These are phyloP conservation scores for Centropyge bicolor DNA, from an alignment of 2,797 vertebrate genomes.

Conservation along the genomic window DNA sequence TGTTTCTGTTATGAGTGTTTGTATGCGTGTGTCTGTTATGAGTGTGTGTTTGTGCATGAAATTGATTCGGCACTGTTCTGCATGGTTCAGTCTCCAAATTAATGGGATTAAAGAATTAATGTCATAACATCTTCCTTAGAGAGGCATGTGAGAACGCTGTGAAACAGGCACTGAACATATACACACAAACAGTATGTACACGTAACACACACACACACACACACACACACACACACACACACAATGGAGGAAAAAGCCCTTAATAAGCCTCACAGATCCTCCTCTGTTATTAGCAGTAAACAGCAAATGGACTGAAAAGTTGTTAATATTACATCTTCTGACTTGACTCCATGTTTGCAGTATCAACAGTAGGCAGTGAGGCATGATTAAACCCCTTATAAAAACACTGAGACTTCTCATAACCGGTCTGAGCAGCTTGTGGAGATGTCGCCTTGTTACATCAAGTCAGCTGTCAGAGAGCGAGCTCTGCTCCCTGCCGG, in stretches of 20 bases:
- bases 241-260: neutral
- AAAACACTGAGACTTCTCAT: constrained; percentile 34
- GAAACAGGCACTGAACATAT: neutral
- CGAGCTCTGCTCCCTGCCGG: neutral
- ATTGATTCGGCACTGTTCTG: neutral
- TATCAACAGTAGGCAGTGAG: constrained; percentile 46
- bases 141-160: neutral
- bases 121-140: constrained; percentile 4
- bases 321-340: neutral
- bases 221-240: neutral
- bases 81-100: constrained; percentile 14
- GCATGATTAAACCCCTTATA: constrained; percentile 43
- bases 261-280: neutral
- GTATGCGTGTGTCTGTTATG: neutral
- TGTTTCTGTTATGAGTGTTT: neutral
- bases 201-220: neutral
- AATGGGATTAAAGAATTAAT: constrained; percentile 44
- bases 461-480: neutral
- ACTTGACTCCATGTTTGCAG: constrained; percentile 49
- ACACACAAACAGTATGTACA: neutral
- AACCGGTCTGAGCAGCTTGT: constrained; percentile 56
- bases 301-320: constrained; percentile 11
- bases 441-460: constrained; percentile 11
- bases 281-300: neutral
- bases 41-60: constrained; percentile 12